Percentiles rank a stretch among this genome's conserved stretches.
These are phyloP conservation scores for Rhagonycha lutea DNA, from an alignment of 2,888 invertebrate species.

Conservation along the genomic window DNA sequence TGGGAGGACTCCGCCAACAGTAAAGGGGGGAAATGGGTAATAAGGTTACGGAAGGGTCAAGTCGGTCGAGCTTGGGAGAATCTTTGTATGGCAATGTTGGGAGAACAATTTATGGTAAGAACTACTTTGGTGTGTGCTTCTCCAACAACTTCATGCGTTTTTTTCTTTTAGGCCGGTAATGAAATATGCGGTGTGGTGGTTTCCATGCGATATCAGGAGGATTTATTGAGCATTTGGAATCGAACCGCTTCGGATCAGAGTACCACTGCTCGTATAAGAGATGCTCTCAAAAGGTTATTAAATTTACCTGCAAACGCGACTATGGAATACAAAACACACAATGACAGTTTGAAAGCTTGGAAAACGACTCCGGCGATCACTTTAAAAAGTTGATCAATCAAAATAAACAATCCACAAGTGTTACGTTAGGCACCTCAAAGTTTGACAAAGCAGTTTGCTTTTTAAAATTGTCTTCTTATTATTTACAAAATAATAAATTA, in stretches of 20 bases:
- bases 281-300: conserved; percentile 91
- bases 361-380: conserved; percentile 48
- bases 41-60: conserved; percentile 90
- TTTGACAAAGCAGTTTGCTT: not conserved
- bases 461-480: not conserved
- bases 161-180: conserved; percentile 71
- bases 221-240: conserved; percentile 96
- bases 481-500: not conserved
- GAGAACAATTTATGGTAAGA: conserved; percentile 92
- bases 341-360: conserved; percentile 72
- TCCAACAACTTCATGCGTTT: not conserved
- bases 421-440: not conserved
- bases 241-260: conserved; percentile 88
- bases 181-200: conserved; percentile 98
- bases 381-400: conserved; percentile 50
- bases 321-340: conserved; percentile 92
- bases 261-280: conserved; percentile 89
- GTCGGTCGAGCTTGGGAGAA: conserved; percentile 99
- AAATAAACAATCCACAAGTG: not conserved
- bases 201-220: conserved; percentile 94
- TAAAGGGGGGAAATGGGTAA: conserved; percentile 96
- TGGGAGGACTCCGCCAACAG: conserved; percentile 98
- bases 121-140: not conserved
- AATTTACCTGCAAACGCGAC: conserved; percentile 91
- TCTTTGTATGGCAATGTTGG: conserved; percentile 95